These are phyloP conservation scores for Eristalinus sepulchralis DNA, from an alignment of 2,888 invertebrate genomes.

Conservation along the genomic window DNA sequence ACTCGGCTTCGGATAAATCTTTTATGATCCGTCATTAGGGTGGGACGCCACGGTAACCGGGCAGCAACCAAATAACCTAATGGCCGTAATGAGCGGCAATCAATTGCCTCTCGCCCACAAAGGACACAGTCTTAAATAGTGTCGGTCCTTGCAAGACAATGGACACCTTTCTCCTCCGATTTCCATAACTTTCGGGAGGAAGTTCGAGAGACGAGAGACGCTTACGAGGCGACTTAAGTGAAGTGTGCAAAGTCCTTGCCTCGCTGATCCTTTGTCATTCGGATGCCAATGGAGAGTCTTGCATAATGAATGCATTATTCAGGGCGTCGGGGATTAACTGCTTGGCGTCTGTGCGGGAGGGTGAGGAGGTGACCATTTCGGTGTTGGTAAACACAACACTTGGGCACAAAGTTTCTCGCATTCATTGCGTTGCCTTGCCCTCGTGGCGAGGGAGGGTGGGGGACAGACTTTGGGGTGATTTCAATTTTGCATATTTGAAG, in stretches of 20 bases:
- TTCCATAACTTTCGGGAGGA: neutral
- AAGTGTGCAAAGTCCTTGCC: constrained; percentile 41
- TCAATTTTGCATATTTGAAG: constrained; percentile 71
- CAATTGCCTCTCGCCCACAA: constrained; percentile 59
- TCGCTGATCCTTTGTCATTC: constrained; percentile 56
- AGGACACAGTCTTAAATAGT: constrained; percentile 52
- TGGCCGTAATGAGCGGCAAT: constrained; percentile 68
- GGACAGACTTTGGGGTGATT: constrained; percentile 21
- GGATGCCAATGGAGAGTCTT: constrained; percentile 48
- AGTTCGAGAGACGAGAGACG: neutral
- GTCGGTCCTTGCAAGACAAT: constrained; percentile 59
- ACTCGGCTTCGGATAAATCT: constrained; percentile 63
- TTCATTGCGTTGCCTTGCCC: neutral
- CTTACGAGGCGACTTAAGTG: constrained; percentile 31
- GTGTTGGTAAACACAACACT: constrained; percentile 55
- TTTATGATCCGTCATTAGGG: constrained; percentile 65
- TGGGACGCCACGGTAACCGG: constrained; percentile 20
- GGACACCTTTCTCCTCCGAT: neutral
- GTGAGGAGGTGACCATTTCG: constrained; percentile 46
- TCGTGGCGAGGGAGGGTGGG: neutral
- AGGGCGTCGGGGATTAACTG: constrained; percentile 60
- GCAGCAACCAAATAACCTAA: constrained; percentile 43
- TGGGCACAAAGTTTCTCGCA: constrained; percentile 41
- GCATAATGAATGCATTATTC: constrained; percentile 72
- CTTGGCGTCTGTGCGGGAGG: constrained; percentile 17